Conservation (phyloP, 2,113 vertebrate genomes). For the Mesitornis unicolor region DNA sequence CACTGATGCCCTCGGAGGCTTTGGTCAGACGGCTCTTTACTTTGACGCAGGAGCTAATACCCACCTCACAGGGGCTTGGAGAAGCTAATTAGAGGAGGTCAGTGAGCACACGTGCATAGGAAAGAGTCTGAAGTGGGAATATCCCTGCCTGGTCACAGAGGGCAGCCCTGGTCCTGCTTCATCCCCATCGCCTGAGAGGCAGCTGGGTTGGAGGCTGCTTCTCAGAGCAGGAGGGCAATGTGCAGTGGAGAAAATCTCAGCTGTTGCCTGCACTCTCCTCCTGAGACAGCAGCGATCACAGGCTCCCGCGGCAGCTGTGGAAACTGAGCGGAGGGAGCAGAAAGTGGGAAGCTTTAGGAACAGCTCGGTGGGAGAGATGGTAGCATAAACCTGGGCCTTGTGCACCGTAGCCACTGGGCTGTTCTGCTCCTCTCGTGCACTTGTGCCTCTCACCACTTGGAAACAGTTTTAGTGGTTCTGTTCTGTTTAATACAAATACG, state of each 20-base stretch:
- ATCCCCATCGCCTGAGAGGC: not conserved
- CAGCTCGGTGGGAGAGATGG: no score
- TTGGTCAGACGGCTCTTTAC: not conserved
- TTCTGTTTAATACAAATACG: not conserved
- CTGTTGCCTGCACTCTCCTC: not conserved
- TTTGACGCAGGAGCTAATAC: not conserved
- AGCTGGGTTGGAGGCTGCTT: not conserved
- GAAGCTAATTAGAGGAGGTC: not conserved
- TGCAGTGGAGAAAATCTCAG: not conserved
- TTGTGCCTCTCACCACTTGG: not conserved
- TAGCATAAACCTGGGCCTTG: not conserved
- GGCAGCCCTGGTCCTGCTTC: not conserved
- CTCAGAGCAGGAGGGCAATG: not conserved
- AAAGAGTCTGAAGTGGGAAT: not conserved
- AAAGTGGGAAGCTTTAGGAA: not conserved
- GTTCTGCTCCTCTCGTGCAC: not conserved
- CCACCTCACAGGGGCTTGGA: not conserved
- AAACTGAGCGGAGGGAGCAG: not conserved
- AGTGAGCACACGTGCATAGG: rapidly evolving
- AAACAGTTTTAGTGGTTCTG: not conserved
- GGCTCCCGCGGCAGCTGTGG: not conserved
- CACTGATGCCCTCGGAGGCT: not conserved
- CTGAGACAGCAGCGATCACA: not conserved
- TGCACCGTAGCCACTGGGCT: not conserved
- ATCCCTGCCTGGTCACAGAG: not conserved